Percentiles rank a stretch among this genome's conserved stretches.
Conservation (phyloP, 2,888 invertebrate genomes). For the Galeopsomyia nigrocyanea region DNA sequence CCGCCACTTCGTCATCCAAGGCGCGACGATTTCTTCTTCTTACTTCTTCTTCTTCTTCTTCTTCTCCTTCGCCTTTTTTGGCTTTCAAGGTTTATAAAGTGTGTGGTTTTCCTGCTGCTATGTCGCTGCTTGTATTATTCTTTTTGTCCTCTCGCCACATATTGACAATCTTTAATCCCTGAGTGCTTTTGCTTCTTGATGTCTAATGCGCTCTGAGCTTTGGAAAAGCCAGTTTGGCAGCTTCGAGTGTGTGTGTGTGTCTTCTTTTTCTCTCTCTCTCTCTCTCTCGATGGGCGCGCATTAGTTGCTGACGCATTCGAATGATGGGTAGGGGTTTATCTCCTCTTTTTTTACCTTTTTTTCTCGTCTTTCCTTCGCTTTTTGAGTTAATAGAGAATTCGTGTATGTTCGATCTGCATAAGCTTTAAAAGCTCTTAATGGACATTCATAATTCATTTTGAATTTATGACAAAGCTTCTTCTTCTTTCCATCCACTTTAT, state of each 20-base stretch:
- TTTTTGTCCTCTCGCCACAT: neutral
- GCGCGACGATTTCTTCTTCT: conserved; percentile 24
- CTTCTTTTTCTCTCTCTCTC: neutral
- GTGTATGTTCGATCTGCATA: conserved; percentile 32
- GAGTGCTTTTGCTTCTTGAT: conserved; percentile 27
- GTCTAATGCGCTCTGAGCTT: conserved; percentile 17
- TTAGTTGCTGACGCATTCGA: conserved; percentile 33
- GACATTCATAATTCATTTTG: conserved; percentile 33
- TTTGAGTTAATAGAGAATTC: conserved; percentile 41
- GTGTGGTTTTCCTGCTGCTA: neutral
- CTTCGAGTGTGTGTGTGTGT: neutral
- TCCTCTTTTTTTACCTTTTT: neutral
- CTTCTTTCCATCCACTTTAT: neutral
- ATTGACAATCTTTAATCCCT: conserved; percentile 20
- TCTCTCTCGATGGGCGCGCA: neutral
- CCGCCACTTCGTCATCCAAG: conserved; percentile 28
- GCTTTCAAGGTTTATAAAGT: neutral
- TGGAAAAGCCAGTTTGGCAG: conserved; percentile 29
- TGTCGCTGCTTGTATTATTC: neutral
- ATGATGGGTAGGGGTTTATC: conserved; percentile 14
- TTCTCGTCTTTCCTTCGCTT: conserved; percentile 8
- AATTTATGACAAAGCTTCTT: conserved; percentile 27
- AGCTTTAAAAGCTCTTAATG: conserved; percentile 36
- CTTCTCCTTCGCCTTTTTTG: neutral
- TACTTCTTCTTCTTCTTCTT: neutral